Percentiles rank a stretch among this genome's conserved stretches.
Conservation (phyloP, 2,797 vertebrate species). For the Corythornis leucogaster region DNA sequence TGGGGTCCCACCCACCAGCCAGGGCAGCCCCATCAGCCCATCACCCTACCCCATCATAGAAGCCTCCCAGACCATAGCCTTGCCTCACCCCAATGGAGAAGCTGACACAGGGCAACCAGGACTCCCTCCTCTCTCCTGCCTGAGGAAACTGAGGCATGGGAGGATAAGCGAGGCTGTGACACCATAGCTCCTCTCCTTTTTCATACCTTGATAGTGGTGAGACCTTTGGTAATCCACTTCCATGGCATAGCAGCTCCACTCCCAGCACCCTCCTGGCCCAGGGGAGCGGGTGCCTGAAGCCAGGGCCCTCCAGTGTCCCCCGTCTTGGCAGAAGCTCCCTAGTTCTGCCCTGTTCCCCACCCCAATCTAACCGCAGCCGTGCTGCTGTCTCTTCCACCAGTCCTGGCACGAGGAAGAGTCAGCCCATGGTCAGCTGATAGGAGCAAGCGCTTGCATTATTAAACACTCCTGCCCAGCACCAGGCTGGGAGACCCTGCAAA, state of each 20-base stretch:
- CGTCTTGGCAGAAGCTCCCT: rapidly evolving
- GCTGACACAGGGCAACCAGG: neutral
- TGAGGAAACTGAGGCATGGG: neutral
- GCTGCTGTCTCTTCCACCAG: neutral
- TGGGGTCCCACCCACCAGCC: neutral
- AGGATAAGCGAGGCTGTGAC: neutral
- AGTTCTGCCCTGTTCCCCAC: neutral
- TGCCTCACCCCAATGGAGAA: neutral
- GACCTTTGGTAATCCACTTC: constrained; percentile 58
- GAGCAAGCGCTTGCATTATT: constrained; percentile 15
- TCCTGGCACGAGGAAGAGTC: constrained; percentile 45
- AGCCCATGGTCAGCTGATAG: constrained; percentile 81
- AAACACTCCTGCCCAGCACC: neutral
- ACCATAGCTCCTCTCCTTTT: neutral
- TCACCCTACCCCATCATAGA: neutral
- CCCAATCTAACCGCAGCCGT: rapidly evolving
- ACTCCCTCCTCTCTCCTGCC: rapidly evolving
- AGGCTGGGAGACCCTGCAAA: neutral
- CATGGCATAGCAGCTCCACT: neutral
- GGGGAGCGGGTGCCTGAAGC: rapidly evolving
- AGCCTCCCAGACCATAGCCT: neutral
- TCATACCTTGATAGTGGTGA: constrained; percentile 32
- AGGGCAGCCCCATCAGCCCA: neutral
- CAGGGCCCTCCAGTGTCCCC: neutral
- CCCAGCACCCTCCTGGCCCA: neutral